These are phyloP conservation scores for Zaprionus obscuricornis DNA, from an alignment of 2,888 invertebrate genomes.

Conservation along the genomic window DNA sequence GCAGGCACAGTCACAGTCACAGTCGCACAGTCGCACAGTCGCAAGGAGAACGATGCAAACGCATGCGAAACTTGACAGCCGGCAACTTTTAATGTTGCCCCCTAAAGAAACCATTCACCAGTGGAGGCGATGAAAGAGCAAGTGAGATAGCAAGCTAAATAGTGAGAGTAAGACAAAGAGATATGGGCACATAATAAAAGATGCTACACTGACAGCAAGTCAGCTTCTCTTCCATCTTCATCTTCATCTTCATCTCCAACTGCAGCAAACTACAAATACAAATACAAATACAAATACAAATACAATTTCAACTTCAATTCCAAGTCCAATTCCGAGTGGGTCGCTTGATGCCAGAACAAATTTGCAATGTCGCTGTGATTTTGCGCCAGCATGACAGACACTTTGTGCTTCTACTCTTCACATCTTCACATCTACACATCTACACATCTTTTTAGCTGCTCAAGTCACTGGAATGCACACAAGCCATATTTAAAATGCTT, in stretches of 20 bases:
- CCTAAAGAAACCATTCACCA: slow-evolving; percentile 37
- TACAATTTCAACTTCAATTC: too few relatives aligned
- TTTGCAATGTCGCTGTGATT: slow-evolving; percentile 64
- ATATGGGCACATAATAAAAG: slow-evolving; percentile 32
- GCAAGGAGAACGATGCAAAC: slow-evolving; percentile 66
- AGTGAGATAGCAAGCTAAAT: slow-evolving; percentile 18
- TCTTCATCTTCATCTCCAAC: too few relatives aligned
- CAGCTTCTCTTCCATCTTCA: too few relatives aligned
- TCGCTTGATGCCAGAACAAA: slow-evolving; percentile 74
- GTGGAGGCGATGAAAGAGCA: too few relatives aligned
- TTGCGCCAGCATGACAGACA: slow-evolving; percentile 49
- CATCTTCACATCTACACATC: slow-evolving; percentile 33
- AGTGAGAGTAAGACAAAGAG: slow-evolving; percentile 18
- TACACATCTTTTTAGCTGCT: slow-evolving; percentile 2
- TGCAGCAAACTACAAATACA: too few relatives aligned
- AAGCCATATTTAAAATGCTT: slow-evolving; percentile 71
- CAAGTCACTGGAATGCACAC: slow-evolving; percentile 45
- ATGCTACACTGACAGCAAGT: slow-evolving; percentile 10
- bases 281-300: too few relatives aligned
- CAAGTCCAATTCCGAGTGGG: slow-evolving; percentile 61
- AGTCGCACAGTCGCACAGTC: slow-evolving; percentile 21
- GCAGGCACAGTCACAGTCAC: slow-evolving; percentile 35
- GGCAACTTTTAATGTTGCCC: slow-evolving; percentile 81
- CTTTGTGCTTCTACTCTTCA: too few relatives aligned
- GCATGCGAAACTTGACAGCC: slow-evolving; percentile 78